These are phyloP conservation scores for Gymnocheta viridis DNA, from an alignment of 2,888 invertebrate species.

Conservation along the genomic window DNA sequence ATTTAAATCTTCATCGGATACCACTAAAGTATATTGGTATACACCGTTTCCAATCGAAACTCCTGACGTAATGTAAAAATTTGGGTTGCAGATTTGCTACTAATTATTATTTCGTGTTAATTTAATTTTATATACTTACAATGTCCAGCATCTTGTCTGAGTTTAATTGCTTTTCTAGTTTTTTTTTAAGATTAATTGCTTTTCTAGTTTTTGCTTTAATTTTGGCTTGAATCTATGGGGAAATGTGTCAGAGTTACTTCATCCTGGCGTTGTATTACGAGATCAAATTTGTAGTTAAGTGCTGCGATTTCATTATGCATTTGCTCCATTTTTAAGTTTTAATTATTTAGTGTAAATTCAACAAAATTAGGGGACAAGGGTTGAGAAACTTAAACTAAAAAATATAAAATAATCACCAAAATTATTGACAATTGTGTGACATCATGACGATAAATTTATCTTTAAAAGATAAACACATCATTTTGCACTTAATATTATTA, in stretches of 20 bases:
- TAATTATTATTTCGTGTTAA: too few species aligned
- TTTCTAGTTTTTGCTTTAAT: background rate
- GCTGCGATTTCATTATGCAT: background rate
- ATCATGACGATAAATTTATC: too few species aligned
- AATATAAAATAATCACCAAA: background rate
- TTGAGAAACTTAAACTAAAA: background rate
- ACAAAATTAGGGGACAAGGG: background rate
- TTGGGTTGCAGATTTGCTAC: background rate
- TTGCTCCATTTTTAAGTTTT: background rate
- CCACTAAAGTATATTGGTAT: slow-evolving; percentile 1
- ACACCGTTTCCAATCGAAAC: background rate
- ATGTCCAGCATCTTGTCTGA: too few species aligned
- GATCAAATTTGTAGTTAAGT: slow-evolving; percentile 1
- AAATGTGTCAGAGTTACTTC: too few species aligned
- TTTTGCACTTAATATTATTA: too few species aligned
- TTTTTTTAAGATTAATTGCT: background rate
- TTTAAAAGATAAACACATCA: too few species aligned
- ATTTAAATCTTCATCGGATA: background rate
- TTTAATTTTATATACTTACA: too few species aligned
- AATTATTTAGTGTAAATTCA: background rate
- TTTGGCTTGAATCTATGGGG: slow-evolving; percentile 1
- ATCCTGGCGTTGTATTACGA: slow-evolving; percentile 17
- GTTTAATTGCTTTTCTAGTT: too few species aligned
- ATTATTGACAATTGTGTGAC: too few species aligned
- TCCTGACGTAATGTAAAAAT: background rate